These are phyloP conservation scores for Palythoa grandiflora DNA, from an alignment of 92 coral and sea anemone species.

Conservation along the genomic window DNA sequence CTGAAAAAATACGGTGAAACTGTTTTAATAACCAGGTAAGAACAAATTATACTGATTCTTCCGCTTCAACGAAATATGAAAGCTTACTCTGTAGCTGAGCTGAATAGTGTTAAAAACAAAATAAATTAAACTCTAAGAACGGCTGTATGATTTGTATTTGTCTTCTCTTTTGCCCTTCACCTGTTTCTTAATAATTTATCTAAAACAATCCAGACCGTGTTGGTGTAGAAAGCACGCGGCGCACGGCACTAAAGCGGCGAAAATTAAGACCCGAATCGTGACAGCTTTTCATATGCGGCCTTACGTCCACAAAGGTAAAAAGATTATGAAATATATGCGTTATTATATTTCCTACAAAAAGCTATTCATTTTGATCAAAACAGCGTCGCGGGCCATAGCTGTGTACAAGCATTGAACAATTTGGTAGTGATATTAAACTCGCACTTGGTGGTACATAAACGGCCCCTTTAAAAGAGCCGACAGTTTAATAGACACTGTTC, in stretches of 20 bases:
- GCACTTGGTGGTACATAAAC: neutral
- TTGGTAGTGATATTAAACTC: neutral
- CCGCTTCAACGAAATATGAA: conserved; percentile 15
- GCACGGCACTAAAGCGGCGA: neutral
- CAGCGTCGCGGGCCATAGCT: conserved; percentile 1
- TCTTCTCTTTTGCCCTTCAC: neutral
- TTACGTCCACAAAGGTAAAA: neutral
- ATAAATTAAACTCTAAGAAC: conserved; percentile 2
- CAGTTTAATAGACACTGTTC: neutral
- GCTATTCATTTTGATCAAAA: neutral
- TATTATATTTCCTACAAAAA: neutral
- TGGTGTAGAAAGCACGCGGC: neutral
- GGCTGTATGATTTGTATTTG: neutral
- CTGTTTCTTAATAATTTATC: neutral
- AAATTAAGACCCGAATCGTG: neutral
- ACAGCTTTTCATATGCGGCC: neutral
- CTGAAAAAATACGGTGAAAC: conserved; percentile 4
- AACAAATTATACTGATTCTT: conserved; percentile 10
- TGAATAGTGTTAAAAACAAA: neutral
- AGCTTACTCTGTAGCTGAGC: neutral
- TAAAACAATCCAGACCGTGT: neutral
- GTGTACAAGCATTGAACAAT: neutral
- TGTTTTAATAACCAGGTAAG: conserved; percentile 12
- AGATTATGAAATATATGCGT: neutral
- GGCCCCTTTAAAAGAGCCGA: neutral